Conservation (phyloP, 2,113 vertebrate genomes). For the Podarcis muralis region DNA sequence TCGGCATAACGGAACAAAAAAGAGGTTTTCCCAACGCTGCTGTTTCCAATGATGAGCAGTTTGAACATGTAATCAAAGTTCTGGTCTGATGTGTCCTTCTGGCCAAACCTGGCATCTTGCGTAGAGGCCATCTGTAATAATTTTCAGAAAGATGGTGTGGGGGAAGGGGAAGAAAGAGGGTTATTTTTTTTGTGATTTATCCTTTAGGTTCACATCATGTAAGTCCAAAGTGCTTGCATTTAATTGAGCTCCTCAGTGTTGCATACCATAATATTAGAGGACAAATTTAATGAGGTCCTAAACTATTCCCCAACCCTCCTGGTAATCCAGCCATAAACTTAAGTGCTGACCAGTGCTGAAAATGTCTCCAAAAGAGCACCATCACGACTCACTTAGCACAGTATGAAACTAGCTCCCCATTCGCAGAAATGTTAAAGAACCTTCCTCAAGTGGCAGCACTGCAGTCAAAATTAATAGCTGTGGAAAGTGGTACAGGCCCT, state of each 20-base stretch:
- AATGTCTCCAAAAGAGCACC: not conserved
- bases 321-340: constrained; percentile 23
- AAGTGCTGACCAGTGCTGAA: not conserved
- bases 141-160: not conserved
- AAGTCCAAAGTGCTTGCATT: constrained; percentile 28
- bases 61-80: constrained; percentile 98
- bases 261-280: not conserved
- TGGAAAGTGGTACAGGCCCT: not conserved
- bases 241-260: not conserved
- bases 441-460: not conserved
- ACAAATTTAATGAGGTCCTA: constrained; percentile 10
- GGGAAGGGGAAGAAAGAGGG: not conserved
- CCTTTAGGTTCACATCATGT: constrained; percentile 3
- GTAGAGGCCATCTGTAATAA: constrained; percentile 86
- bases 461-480: constrained; percentile 20
- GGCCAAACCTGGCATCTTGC: constrained; percentile 84
- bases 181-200: not conserved
- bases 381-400: not conserved
- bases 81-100: constrained; percentile 91
- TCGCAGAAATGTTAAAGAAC: constrained; percentile 7
- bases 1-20: constrained; percentile 98
- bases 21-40: constrained; percentile 93
- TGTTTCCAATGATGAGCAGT: constrained; percentile 92
- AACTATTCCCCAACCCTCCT: not conserved
- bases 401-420: not conserved